Evolutionary conservation across 2,888 invertebrate genomes (phyloP).

Genomic region (Frankliniella intonsa): DNA sequence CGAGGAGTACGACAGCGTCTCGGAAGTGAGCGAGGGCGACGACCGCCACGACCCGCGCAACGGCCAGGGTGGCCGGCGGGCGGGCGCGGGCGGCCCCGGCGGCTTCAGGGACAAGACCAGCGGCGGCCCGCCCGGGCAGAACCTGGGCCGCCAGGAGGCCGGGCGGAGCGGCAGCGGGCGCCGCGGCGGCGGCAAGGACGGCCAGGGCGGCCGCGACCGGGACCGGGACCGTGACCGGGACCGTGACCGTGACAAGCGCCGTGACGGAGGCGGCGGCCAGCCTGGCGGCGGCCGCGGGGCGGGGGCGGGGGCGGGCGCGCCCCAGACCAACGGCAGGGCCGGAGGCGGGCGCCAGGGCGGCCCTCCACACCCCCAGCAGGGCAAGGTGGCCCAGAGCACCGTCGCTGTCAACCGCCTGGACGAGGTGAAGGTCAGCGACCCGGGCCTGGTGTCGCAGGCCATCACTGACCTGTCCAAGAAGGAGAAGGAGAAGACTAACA

Average conservation of each 20-base stretch:
- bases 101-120: constrained; percentile 10
- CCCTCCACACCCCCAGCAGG: background rate
- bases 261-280: constrained; percentile 44
- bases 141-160: constrained; percentile 35
- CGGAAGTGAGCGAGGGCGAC: constrained; percentile 3
- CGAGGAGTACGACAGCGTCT: constrained; percentile 31
- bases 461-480: constrained; percentile 48
- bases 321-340: constrained; percentile 23
- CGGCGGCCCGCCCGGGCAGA: background rate
- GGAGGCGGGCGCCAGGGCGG: background rate
- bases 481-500: constrained; percentile 46
- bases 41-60: background rate
- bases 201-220: constrained; percentile 37
- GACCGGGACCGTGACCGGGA: constrained; percentile 40
- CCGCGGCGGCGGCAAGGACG: constrained; percentile 8
- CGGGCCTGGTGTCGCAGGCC: constrained; percentile 52
- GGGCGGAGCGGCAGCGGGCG: constrained; percentile 40
- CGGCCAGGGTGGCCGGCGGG: background rate
- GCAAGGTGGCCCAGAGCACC: constrained; percentile 42
- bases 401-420: constrained; percentile 29
- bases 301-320: background rate
- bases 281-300: constrained; percentile 23
- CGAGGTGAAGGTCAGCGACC: constrained; percentile 37
- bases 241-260: constrained; percentile 33
- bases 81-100: background rate